These are phyloP conservation scores for Proisotoma minuta DNA, from an alignment of 2,888 invertebrate genomes.

Conservation along the genomic window DNA sequence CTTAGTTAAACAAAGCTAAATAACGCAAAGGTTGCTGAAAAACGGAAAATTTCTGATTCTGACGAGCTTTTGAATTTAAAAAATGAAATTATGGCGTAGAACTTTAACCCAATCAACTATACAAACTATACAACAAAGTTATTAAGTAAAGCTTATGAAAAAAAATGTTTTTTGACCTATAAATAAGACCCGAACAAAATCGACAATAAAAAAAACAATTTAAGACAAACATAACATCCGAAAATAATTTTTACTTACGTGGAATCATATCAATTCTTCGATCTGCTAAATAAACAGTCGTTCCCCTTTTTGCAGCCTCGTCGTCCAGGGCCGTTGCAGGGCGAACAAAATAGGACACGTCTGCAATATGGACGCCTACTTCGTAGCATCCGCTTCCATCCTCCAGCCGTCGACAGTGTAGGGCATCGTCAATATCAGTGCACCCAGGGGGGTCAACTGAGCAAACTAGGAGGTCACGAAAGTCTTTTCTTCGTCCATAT, in stretches of 20 bases:
- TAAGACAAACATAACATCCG: conserved; percentile 2
- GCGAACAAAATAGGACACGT: conserved; percentile 94
- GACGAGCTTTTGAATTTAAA: too few species aligned
- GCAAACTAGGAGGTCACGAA: conserved; percentile 79
- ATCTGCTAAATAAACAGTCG: conserved; percentile 94
- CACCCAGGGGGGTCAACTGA: conserved; percentile 98
- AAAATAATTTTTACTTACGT: conserved; percentile 49
- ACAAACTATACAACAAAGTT: too few species aligned
- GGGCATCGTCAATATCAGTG: conserved; percentile 97
- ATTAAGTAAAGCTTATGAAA: too few species aligned
- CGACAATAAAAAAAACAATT: too few species aligned
- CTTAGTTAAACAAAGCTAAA: too few species aligned
- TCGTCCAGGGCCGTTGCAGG: conserved; percentile 86
- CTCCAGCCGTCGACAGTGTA: conserved; percentile 72
- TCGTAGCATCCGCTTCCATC: conserved; percentile 72
- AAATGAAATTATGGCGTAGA: too few species aligned
- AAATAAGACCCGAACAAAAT: too few species aligned
- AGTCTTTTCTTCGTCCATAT: conserved; percentile 70
- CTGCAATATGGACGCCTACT: conserved; percentile 97
- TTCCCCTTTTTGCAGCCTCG: conserved; percentile 89
- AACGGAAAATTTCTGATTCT: too few species aligned
- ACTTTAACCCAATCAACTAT: too few species aligned
- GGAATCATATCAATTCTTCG: conserved; percentile 84
- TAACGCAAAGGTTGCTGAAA: too few species aligned
- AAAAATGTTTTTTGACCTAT: too few species aligned